These are phyloP conservation scores for Ramphastos sulfuratus DNA, from an alignment of 2,113 vertebrate genomes.

Conservation along the genomic window DNA sequence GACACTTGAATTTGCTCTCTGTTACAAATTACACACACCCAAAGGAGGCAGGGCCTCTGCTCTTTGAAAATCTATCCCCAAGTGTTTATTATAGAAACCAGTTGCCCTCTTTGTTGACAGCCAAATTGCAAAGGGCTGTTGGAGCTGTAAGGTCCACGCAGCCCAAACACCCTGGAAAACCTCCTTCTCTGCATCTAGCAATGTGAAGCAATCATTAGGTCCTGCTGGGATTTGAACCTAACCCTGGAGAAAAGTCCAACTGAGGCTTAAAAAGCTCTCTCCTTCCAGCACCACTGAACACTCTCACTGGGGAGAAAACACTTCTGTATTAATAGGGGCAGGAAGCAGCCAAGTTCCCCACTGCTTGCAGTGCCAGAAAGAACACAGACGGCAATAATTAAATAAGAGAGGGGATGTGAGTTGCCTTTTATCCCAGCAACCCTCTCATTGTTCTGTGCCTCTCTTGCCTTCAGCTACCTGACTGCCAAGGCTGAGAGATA, in stretches of 20 bases:
- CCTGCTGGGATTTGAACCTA: slow-evolving; percentile 17
- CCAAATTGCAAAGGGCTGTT: slow-evolving; percentile 14
- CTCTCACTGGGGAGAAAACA: background rate
- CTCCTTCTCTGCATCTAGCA: background rate
- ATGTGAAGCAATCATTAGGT: background rate
- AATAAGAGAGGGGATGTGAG: background rate
- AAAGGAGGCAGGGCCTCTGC: slow-evolving; percentile 21
- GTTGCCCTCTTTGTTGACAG: slow-evolving; percentile 47
- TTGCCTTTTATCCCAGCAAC: background rate
- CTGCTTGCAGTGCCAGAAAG: background rate
- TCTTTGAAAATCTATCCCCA: slow-evolving; percentile 31
- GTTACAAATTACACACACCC: slow-evolving; percentile 15
- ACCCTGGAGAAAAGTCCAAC: background rate
- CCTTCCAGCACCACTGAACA: background rate
- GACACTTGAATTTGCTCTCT: background rate
- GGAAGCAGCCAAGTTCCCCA: background rate
- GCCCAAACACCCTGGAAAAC: background rate
- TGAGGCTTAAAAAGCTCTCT: background rate
- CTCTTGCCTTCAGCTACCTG: background rate
- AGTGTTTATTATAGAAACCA: slow-evolving; percentile 44
- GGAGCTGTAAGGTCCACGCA: background rate
- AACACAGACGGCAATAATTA: slow-evolving; percentile 26
- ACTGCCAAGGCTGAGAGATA: background rate
- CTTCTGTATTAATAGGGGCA: background rate
- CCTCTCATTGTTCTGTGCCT: background rate